Percentiles rank a stretch among this genome's conserved stretches.
phyloP scores from a whole-genome alignment of 2,888 invertebrate species.

The Eucriotettix oculatus region DNA sequence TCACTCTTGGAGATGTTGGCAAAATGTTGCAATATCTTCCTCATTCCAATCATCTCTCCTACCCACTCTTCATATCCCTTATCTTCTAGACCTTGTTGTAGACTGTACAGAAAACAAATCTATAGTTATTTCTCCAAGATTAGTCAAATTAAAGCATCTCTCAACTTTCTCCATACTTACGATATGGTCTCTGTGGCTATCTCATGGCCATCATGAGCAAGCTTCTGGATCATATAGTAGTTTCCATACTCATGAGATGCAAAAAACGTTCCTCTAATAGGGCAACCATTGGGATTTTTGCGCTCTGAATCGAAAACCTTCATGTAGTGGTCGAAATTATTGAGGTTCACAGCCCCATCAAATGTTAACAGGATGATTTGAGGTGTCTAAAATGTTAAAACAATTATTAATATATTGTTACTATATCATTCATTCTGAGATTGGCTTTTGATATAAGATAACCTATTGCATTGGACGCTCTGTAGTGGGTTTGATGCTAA shows the following conservation, averaged over 20 bases:
- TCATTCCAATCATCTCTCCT: slow-evolving; percentile 87
- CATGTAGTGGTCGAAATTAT: slow-evolving; percentile 76
- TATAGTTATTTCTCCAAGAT: not conserved
- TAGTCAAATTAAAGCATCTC: not conserved
- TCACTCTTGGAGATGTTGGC: slow-evolving; percentile 67
- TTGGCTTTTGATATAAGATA: too few species aligned
- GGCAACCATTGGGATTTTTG: slow-evolving; percentile 78
- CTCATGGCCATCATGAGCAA: slow-evolving; percentile 82
- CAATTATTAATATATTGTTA: too few species aligned
- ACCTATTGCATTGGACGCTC: too few species aligned
- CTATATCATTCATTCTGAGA: too few species aligned
- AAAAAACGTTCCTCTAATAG: slow-evolving; percentile 83
- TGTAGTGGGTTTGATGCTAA: too few species aligned
- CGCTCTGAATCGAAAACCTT: slow-evolving; percentile 67
- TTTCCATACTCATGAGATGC: slow-evolving; percentile 79
- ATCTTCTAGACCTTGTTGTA: slow-evolving; percentile 71
- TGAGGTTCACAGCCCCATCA: slow-evolving; percentile 83
- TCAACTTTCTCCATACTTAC: slow-evolving; percentile 31
- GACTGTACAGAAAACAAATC: slow-evolving; percentile 24
- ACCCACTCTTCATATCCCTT: slow-evolving; percentile 87
- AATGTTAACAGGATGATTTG: slow-evolving; percentile 87
- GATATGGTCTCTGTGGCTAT: slow-evolving; percentile 53
- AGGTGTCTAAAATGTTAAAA: slow-evolving; percentile 48
- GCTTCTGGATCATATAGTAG: slow-evolving; percentile 79
- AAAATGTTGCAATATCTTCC: slow-evolving; percentile 67